Evolutionary conservation across 2,888 invertebrate species (phyloP), one percentile per base, ranked within the genome.

Genomic region (Drosophila multiciliata): DNA sequence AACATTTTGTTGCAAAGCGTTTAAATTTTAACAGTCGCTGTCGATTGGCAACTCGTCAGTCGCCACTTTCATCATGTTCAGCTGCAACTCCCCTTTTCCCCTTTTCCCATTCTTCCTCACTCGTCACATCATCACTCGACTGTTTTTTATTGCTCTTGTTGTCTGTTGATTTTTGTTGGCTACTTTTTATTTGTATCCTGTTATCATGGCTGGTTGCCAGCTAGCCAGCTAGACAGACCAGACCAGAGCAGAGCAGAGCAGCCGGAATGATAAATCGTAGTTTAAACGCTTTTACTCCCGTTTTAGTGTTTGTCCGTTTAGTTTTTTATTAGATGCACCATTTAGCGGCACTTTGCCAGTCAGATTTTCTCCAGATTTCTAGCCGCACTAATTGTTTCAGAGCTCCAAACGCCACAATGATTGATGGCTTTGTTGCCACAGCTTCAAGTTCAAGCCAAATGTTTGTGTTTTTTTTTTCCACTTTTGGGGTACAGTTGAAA

Each of bases 221-320:
- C 29, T 17, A 57, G 35, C 48, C 59, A 45, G n/a, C 36, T 55
- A n/a, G 54, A 26, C 35, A 15, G 52, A 52, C 32, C 20, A 20
- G 23, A 1, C 15, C 12, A 20, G 23, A 17, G 35, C 23, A 48
- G 15, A 48, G n/a, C 20, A 9, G 9, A 58, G 63, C 48, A 58
- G 63, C 48, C 80, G 53, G 79, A 61, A 80, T 90, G 91, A 90
- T 90, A 90, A 90, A 90, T 90, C 79, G 88, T 91, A 87, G 89
- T 89, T 91, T 91, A 90, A 91, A 89, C 89, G 90, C 73, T 89
- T 87, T 83, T 75, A 79, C 88, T 87, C 57, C 84, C 83, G 78
- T 89, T 87, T 90, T 87, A 90, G 87, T 90, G 74, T 72, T 72
- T 80, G 73, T 78, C 64, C 89, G 87, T 88, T 86, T 90, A 87